These are phyloP conservation scores for Notiomystis cincta DNA, from an alignment of 2,113 vertebrate species.

Conservation along the genomic window DNA sequence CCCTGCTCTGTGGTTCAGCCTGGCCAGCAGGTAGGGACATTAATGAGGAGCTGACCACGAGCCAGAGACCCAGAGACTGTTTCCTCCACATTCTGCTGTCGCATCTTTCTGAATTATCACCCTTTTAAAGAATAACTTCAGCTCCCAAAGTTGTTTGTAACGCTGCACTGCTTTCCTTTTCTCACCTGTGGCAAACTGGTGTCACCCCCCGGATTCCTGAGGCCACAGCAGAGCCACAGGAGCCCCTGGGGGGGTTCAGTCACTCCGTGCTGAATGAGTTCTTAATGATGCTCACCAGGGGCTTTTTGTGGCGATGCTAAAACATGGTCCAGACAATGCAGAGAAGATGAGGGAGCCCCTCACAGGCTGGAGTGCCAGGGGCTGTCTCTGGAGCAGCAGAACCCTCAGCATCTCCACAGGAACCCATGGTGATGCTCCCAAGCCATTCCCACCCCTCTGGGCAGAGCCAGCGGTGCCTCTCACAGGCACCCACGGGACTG, in stretches of 20 bases:
- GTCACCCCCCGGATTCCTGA: neutral
- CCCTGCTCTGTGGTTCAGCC: neutral
- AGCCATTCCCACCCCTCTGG: neutral
- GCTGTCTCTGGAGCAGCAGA: neutral
- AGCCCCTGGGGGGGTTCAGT: rapidly evolving
- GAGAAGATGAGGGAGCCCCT: neutral
- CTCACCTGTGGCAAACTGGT: neutral
- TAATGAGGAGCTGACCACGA: neutral
- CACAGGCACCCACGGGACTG: neutral
- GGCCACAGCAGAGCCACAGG: neutral
- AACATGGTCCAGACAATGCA: neutral
- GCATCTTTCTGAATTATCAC: neutral
- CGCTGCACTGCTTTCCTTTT: neutral
- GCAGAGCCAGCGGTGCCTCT: neutral
- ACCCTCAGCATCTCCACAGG: neutral
- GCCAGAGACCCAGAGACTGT: neutral
- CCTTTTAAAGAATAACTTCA: neutral
- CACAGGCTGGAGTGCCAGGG: neutral
- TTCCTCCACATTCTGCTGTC: neutral
- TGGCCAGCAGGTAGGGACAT: neutral
- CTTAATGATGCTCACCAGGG: neutral
- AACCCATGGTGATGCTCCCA: rapidly evolving
- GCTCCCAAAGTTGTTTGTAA: neutral
- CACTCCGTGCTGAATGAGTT: neutral
- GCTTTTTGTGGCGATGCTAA: neutral